A percentile compares a stretch with the other conserved stretches of the same genome.
phyloP scores from a whole-genome alignment of 2,888 invertebrate genomes.

The Stramonita haemastoma region DNA sequence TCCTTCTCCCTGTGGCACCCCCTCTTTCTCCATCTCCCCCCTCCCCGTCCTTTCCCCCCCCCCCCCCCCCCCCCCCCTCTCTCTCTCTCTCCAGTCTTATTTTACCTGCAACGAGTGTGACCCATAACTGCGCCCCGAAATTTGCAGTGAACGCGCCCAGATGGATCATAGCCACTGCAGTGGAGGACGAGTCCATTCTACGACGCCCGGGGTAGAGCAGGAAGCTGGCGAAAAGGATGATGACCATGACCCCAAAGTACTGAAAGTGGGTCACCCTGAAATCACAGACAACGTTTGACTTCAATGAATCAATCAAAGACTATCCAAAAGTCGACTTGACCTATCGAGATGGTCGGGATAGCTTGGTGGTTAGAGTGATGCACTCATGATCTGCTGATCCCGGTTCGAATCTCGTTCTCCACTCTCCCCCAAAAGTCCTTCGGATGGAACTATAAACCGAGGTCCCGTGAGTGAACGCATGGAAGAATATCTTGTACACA shows the following conservation, averaged over 20 bases:
- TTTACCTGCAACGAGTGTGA: conserved; percentile 92
- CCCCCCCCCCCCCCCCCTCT: background rate
- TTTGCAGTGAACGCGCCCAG: conserved; percentile 88
- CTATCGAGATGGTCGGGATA: too few species aligned
- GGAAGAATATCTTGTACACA: too few species aligned
- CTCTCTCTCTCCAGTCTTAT: background rate
- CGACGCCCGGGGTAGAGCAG: conserved; percentile 49
- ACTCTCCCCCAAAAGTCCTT: too few species aligned
- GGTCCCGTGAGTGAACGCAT: too few species aligned
- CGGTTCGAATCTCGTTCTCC: too few species aligned
- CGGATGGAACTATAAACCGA: too few species aligned
- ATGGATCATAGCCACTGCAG: conserved; percentile 81
- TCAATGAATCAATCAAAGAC: background rate
- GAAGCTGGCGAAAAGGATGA: conserved; percentile 51
- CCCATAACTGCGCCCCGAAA: conserved; percentile 93
- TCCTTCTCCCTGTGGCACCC: background rate
- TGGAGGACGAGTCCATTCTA: conserved; percentile 52
- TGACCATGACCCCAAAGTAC: conserved; percentile 51
- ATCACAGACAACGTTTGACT: background rate
- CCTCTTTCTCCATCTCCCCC: too few species aligned
- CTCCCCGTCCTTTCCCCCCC: too few species aligned
- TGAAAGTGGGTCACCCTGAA: conserved; percentile 55
- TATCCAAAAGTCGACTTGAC: background rate
- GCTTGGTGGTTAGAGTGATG: too few species aligned
- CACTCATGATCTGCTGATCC: too few species aligned